Evolutionary conservation across 2,113 vertebrate species (phyloP).

Genomic region (Hypanus sabinus): DNA sequence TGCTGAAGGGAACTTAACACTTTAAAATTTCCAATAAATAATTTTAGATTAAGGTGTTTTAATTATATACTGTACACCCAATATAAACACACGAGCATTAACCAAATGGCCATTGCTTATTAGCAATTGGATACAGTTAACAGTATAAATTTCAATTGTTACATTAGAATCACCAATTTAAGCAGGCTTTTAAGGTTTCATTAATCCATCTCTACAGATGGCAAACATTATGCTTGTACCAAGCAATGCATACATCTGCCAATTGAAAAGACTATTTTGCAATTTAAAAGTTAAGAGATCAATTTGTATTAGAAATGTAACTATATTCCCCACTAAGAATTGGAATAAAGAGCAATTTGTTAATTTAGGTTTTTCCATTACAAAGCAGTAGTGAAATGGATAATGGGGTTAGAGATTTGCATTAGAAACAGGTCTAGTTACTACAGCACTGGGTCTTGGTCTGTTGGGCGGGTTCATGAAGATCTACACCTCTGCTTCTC

Average conservation of each 20-base stretch:
- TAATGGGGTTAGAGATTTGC: slow-evolving; percentile 28
- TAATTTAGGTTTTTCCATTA: slow-evolving; percentile 68
- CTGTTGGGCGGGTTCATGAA: slow-evolving; percentile 85
- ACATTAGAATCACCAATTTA: slow-evolving; percentile 44
- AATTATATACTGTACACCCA: slow-evolving; percentile 35
- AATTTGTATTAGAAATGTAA: slow-evolving; percentile 84
- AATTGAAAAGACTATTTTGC: slow-evolving; percentile 51
- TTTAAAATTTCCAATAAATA: slow-evolving; percentile 27
- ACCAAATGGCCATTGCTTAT: slow-evolving; percentile 10
- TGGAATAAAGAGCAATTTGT: slow-evolving; percentile 69
- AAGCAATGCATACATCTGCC: slow-evolving; percentile 85
- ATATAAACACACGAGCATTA: slow-evolving; percentile 2
- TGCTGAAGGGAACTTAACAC: not conserved
- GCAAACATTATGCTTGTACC: slow-evolving; percentile 67
- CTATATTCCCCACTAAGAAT: slow-evolving; percentile 85
- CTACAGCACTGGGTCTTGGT: slow-evolving; percentile 86
- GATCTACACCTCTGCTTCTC: slow-evolving; percentile 86
- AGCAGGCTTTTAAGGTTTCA: slow-evolving; percentile 49
- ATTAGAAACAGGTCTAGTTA: slow-evolving; percentile 64
- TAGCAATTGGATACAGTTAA: slow-evolving; percentile 20
- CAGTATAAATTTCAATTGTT: slow-evolving; percentile 10
- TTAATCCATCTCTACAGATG: slow-evolving; percentile 26
- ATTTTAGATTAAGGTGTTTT: slow-evolving; percentile 13
- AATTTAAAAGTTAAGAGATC: slow-evolving; percentile 62
- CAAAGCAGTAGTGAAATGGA: slow-evolving; percentile 51